Evolutionary conservation across 37 sponge, comb jelly and placozoan genomes (phyloP).

Genomic region (Beroe forskalii): DNA sequence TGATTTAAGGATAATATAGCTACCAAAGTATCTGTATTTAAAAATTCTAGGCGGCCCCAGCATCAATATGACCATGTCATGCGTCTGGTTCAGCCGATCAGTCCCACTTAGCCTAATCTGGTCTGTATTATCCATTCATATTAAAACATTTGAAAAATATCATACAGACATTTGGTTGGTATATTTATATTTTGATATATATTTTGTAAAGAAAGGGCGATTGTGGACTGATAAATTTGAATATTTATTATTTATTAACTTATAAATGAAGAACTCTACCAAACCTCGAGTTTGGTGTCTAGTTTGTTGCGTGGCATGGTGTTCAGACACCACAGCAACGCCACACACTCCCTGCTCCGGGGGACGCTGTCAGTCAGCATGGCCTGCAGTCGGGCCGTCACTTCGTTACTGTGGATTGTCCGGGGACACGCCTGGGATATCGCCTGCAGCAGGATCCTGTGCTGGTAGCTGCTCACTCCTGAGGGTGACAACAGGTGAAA

Average conservation of each 20-base stretch:
- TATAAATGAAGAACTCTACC: neutral
- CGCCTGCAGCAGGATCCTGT: constrained; percentile 15
- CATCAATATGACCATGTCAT: too few species aligned
- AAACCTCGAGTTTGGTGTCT: constrained; percentile 43
- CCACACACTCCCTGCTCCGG: constrained; percentile 15
- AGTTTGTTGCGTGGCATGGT: constrained; percentile 18
- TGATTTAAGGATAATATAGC: too few species aligned
- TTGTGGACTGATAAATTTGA: neutral
- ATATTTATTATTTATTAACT: neutral
- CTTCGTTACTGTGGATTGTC: constrained; percentile 18
- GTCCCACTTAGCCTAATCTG: too few species aligned
- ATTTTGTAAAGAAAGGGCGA: too few species aligned
- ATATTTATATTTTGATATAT: too few species aligned
- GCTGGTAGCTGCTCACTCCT: constrained; percentile 34
- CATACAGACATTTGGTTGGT: too few species aligned
- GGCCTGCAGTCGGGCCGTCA: neutral
- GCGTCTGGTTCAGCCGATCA: too few species aligned
- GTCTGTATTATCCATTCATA: too few species aligned
- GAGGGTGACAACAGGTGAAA: neutral
- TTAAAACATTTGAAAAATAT: too few species aligned
- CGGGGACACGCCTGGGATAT: neutral
- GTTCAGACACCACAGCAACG: constrained; percentile 18
- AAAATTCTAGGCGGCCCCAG: too few species aligned
- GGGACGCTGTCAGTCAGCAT: constrained; percentile 5
- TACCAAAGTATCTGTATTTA: too few species aligned